Evolutionary conservation across 2,888 invertebrate species (phyloP).

Genomic region (Trileptium ribeirensis): DNA sequence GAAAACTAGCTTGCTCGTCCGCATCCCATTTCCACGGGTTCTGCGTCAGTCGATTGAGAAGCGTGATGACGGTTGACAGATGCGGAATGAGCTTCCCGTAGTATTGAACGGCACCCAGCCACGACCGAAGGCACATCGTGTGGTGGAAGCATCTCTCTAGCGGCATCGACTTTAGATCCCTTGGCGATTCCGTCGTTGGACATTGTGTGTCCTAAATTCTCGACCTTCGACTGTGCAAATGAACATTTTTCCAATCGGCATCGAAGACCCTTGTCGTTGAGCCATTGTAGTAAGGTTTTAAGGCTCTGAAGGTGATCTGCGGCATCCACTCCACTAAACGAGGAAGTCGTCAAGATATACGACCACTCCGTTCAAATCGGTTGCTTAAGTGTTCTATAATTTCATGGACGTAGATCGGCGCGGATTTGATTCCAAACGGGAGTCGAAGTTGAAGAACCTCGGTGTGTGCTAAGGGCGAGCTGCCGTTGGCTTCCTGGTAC

Average conservation of each 20-base stretch:
- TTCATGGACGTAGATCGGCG: not conserved
- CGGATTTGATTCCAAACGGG: not conserved
- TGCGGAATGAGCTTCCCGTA: constrained; percentile 42
- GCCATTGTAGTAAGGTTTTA: constrained; percentile 28
- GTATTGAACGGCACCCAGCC: constrained; percentile 43
- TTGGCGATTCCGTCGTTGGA: constrained; percentile 35
- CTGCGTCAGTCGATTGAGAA: constrained; percentile 36
- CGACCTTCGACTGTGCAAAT: constrained; percentile 34
- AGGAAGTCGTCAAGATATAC: constrained; percentile 37
- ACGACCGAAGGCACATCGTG: constrained; percentile 41
- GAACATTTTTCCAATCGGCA: constrained; percentile 39
- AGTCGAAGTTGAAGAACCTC: not conserved
- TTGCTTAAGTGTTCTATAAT: constrained; percentile 40
- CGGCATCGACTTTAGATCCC: constrained; percentile 36
- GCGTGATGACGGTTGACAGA: constrained; percentile 35
- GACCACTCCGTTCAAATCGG: too few relatives aligned
- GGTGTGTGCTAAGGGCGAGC: not conserved
- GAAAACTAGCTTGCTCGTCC: constrained; percentile 20
- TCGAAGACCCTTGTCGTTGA: constrained; percentile 33
- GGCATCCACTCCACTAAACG: constrained; percentile 29
- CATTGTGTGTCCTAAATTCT: constrained; percentile 40
- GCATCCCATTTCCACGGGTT: constrained; percentile 28
- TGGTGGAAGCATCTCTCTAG: constrained; percentile 40
- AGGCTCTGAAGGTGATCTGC: constrained; percentile 34
- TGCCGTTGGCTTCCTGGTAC: not conserved